Conservation (phyloP, 2,888 invertebrate genomes). For the Sarcophaga rosellei region DNA sequence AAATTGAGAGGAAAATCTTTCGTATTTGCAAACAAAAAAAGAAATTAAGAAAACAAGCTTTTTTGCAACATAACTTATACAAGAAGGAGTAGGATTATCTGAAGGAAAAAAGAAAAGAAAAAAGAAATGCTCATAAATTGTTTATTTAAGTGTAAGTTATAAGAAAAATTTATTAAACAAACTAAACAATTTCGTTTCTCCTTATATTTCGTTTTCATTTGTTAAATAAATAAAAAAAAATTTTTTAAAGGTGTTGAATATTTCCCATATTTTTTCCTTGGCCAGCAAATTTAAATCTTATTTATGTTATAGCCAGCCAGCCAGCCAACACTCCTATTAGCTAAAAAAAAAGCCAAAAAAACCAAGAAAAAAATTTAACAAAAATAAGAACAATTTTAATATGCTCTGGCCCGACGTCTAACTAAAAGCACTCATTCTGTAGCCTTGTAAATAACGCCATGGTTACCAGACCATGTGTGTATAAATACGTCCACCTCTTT, state of each 20-base stretch:
- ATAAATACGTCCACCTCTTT: constrained; percentile 63
- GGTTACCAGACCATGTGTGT: constrained; percentile 25
- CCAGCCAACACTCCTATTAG: constrained; percentile 55
- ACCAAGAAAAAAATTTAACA: not conserved
- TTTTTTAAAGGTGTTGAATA: constrained; percentile 48
- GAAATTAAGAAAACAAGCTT: constrained; percentile 13
- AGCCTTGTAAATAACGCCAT: not conserved
- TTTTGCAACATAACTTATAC: not conserved
- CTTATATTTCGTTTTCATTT: not conserved
- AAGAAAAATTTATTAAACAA: constrained; percentile 56
- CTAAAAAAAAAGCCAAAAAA: constrained; percentile 27
- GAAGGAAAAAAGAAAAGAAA: constrained; percentile 7
- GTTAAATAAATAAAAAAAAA: not conserved
- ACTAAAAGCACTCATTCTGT: not conserved
- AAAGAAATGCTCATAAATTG: constrained; percentile 41
- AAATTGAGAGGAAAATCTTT: not conserved
- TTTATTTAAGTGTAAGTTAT: constrained; percentile 47
- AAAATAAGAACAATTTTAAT: constrained; percentile 29
- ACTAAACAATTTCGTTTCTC: not conserved
- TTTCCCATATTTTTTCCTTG: constrained; percentile 7
- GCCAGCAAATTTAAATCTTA: constrained; percentile 52
- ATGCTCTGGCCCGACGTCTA: constrained; percentile 63
- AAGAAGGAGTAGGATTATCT: constrained; percentile 10
- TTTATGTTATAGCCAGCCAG: constrained; percentile 52
- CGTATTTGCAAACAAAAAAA: not conserved